phyloP scores from a whole-genome alignment of 2,888 invertebrate species.

The Dasysyrphus albostriatus region DNA sequence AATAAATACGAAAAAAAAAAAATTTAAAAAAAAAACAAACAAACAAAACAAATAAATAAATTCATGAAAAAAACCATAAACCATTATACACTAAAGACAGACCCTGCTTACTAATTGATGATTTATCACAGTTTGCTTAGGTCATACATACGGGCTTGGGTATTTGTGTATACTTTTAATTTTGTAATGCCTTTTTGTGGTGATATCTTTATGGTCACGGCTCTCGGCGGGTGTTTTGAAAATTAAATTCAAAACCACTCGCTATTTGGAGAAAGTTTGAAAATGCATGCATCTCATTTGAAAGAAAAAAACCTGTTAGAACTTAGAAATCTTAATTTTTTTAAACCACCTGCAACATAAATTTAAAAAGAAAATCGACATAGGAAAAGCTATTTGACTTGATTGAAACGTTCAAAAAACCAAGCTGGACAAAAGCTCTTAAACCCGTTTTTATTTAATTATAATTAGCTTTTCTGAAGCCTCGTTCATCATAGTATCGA shows the following conservation, averaged over 20 bases:
- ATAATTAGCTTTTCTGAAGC: neutral
- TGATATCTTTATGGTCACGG: neutral
- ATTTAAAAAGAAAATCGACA: neutral
- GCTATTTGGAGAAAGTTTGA: neutral
- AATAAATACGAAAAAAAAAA: neutral
- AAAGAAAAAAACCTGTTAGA: neutral
- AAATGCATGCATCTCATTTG: neutral
- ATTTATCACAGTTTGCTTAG: constrained; percentile 69
- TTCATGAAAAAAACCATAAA: constrained; percentile 38
- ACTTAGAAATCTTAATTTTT: neutral
- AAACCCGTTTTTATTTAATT: neutral
- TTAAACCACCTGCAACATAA: neutral
- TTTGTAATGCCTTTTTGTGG: neutral
- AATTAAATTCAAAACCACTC: neutral
- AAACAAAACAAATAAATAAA: constrained; percentile 36
- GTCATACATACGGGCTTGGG: constrained; percentile 49
- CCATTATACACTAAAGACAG: constrained; percentile 36
- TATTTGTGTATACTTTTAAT: constrained; percentile 48
- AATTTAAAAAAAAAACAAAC: neutral
- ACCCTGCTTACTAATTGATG: constrained; percentile 70
- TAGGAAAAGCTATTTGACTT: neutral
- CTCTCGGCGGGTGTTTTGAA: neutral
- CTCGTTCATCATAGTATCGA: neutral
- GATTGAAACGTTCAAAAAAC: neutral
- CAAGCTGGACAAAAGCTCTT: neutral